phyloP scores from a whole-genome alignment of 2,888 invertebrate species.

The Eulithis testata region DNA sequence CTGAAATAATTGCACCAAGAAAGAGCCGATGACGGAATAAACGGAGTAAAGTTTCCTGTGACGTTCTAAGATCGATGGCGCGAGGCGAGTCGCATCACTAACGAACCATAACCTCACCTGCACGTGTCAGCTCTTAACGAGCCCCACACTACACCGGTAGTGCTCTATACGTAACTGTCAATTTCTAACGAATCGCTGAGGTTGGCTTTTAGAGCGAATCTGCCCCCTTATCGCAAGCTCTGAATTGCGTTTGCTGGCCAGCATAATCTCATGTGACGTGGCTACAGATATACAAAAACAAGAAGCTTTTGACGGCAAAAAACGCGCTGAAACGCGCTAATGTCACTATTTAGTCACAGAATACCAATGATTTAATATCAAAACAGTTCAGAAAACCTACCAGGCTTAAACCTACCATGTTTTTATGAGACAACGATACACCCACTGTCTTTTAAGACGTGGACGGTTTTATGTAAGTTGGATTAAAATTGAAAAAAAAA shows the following conservation, averaged over 20 bases:
- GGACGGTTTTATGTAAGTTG: neutral
- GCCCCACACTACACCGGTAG: slow-evolving; percentile 37
- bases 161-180: slow-evolving; percentile 41
- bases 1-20: too few relatives aligned
- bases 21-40: neutral
- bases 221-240: too few relatives aligned
- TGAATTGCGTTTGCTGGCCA: too few relatives aligned
- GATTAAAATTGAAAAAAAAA: neutral
- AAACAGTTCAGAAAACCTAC: too few relatives aligned
- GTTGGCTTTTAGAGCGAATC: slow-evolving; percentile 11
- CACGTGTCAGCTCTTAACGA: slow-evolving; percentile 63
- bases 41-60: slow-evolving; percentile 14
- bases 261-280: too few relatives aligned
- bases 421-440: too few relatives aligned
- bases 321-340: too few relatives aligned
- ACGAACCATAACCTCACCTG: slow-evolving; percentile 64
- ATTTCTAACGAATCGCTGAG: slow-evolving; percentile 23
- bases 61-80: slow-evolving; percentile 43
- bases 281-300: too few relatives aligned
- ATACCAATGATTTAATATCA: too few relatives aligned
- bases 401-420: too few relatives aligned
- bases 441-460: slow-evolving; percentile 9
- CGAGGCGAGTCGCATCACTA: slow-evolving; percentile 60
- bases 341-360: too few relatives aligned
- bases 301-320: too few relatives aligned